These are phyloP conservation scores for Anastrepha ludens DNA, from an alignment of 1,140 invertebrate species.

Conservation along the genomic window DNA sequence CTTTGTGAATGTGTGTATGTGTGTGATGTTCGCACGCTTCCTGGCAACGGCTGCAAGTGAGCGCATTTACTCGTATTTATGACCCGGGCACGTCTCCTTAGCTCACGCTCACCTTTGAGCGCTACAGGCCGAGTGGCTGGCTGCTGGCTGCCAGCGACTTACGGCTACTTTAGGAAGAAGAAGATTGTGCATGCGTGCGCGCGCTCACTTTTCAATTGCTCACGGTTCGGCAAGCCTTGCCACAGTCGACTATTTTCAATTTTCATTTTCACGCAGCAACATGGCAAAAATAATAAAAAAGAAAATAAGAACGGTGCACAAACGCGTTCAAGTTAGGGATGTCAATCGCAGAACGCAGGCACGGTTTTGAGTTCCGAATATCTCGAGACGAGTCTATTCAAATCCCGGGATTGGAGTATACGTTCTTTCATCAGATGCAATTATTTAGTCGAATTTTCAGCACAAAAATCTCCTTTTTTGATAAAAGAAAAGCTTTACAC, in stretches of 20 bases:
- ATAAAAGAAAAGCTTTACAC: too few relatives aligned
- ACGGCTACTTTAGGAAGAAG: background rate
- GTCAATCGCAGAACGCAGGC: too few relatives aligned
- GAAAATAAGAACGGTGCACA: too few relatives aligned
- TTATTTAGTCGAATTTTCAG: too few relatives aligned
- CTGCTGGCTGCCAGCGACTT: background rate
- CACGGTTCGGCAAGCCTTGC: background rate
- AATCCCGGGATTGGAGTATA: too few relatives aligned
- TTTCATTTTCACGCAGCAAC: conserved; percentile 44
- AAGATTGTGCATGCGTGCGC: conserved; percentile 21
- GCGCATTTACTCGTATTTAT: conserved; percentile 2
- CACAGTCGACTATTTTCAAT: conserved; percentile 3
- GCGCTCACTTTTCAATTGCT: conserved; percentile 48
- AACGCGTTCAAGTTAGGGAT: too few relatives aligned
- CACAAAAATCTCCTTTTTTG: too few relatives aligned
- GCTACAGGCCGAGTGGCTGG: background rate
- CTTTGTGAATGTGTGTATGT: background rate
- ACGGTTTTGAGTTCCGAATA: too few relatives aligned
- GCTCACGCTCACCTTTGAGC: conserved; percentile 1
- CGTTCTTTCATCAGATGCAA: too few relatives aligned
- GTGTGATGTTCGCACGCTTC: conserved; percentile 22
- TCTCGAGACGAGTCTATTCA: too few relatives aligned
- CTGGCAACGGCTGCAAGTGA: background rate
- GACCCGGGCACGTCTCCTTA: background rate
- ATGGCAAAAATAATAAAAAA: too few relatives aligned